These are phyloP conservation scores for Linepithema humile DNA, from an alignment of 1,140 invertebrate species.

Conservation along the genomic window DNA sequence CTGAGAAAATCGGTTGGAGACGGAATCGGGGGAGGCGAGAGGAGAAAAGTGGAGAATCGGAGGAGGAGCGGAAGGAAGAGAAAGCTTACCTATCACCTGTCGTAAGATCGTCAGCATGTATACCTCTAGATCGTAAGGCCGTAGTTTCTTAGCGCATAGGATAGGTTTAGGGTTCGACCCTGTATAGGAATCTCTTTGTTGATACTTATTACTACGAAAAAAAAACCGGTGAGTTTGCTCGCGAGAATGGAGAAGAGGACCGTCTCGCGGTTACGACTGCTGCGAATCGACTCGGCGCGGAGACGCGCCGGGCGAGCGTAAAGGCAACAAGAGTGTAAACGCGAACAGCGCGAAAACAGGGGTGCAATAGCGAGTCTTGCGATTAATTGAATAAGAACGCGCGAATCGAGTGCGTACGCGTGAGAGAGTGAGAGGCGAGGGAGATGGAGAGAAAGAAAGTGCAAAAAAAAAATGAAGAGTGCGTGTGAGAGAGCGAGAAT, in stretches of 20 bases:
- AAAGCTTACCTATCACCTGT: slow-evolving; percentile 78
- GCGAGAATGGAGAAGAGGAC: slow-evolving; percentile 22
- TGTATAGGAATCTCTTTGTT: slow-evolving; percentile 84
- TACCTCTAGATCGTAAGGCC: slow-evolving; percentile 82
- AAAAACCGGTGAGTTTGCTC: slow-evolving; percentile 59
- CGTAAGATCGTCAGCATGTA: slow-evolving; percentile 82
- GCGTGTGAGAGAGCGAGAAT: not conserved
- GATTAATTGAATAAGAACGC: slow-evolving; percentile 48
- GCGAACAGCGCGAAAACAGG: slow-evolving; percentile 64
- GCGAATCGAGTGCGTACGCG: slow-evolving; percentile 36
- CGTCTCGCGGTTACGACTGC: slow-evolving; percentile 54
- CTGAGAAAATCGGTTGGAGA: slow-evolving; percentile 40
- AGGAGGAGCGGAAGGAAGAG: not conserved
- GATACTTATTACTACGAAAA: slow-evolving; percentile 75
- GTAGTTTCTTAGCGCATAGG: slow-evolving; percentile 82
- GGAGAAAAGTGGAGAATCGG: not conserved
- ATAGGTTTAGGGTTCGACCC: slow-evolving; percentile 79
- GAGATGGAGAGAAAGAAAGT: not conserved
- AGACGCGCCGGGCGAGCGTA: slow-evolving; percentile 34
- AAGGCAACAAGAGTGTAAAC: slow-evolving; percentile 38
- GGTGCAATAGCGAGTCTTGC: slow-evolving; percentile 80
- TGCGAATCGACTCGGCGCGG: slow-evolving; percentile 37
- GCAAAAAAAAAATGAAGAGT: not conserved
- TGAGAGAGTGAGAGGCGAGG: slow-evolving; percentile 29
- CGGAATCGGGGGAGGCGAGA: not conserved